Conservation (phyloP, 2,888 invertebrate genomes). For the Acrobasis repandana region DNA sequence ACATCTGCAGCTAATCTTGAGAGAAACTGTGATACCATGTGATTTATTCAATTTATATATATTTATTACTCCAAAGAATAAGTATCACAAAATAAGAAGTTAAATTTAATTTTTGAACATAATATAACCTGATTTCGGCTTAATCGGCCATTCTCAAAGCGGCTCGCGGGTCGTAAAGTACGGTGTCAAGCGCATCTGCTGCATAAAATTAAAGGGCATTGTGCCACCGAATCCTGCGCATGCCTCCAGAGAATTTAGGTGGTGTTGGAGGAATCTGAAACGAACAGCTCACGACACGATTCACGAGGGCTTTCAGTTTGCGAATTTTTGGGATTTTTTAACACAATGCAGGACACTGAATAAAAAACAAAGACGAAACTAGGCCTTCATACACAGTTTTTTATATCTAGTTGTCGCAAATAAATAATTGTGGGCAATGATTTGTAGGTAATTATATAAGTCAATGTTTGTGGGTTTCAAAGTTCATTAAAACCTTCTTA, state of each 20-base stretch:
- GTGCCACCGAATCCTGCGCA: constrained; percentile 27
- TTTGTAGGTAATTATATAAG: too few species aligned
- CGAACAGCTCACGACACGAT: constrained; percentile 40
- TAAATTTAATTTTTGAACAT: not conserved
- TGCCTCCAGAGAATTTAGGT: constrained; percentile 34
- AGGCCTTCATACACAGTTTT: too few species aligned
- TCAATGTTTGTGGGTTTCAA: too few species aligned
- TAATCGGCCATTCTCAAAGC: constrained; percentile 13
- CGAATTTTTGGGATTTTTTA: not conserved
- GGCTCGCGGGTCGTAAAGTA: constrained; percentile 18
- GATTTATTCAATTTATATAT: too few species aligned
- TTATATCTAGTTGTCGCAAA: too few species aligned
- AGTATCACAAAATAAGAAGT: not conserved
- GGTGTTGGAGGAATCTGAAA: constrained; percentile 39
- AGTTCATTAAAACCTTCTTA: too few species aligned
- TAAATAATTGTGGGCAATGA: too few species aligned
- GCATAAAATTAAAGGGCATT: constrained; percentile 24
- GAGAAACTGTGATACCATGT: too few species aligned
- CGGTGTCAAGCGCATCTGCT: constrained; percentile 12
- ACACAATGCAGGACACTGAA: not conserved
- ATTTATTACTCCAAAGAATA: not conserved
- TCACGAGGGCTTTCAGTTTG: constrained; percentile 30
- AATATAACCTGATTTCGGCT: not conserved
- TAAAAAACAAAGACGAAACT: too few species aligned
- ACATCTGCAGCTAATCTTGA: too few species aligned